Evolutionary conservation across 1,140 invertebrate genomes (phyloP).

Genomic region (Conus ventricosus): DNA sequence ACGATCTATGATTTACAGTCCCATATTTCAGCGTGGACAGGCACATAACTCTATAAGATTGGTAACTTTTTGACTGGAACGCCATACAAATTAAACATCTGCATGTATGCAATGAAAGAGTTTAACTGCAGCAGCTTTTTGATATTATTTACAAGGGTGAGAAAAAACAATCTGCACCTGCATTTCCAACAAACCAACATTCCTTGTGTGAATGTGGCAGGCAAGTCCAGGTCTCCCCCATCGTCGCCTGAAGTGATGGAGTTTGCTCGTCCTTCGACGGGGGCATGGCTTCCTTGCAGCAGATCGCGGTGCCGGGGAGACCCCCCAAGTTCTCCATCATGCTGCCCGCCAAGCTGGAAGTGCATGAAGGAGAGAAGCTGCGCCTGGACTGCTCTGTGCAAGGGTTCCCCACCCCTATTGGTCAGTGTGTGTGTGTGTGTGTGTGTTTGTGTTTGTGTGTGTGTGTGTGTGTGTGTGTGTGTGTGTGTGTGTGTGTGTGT

Average conservation of each 20-base stretch:
- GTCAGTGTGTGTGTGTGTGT: conserved; percentile 51
- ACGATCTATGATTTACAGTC: too few relatives aligned
- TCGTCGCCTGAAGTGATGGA: conserved; percentile 50
- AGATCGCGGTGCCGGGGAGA: conserved; percentile 48
- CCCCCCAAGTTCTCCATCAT: conserved; percentile 64
- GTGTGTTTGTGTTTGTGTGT: not conserved
- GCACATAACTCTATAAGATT: too few relatives aligned
- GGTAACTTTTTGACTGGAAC: too few relatives aligned
- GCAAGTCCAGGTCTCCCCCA: conserved; percentile 51
- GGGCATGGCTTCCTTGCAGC: conserved; percentile 44
- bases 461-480: not conserved
- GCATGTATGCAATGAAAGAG: too few relatives aligned
- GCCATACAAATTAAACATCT: too few relatives aligned
- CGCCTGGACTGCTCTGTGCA: conserved; percentile 66
- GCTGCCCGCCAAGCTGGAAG: conserved; percentile 64
- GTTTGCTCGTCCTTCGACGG: conserved; percentile 31
- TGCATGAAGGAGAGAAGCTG: conserved; percentile 68
- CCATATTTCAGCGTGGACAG: too few relatives aligned
- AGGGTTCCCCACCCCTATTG: conserved; percentile 66
- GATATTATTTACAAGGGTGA: too few relatives aligned
- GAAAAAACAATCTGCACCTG: too few relatives aligned
- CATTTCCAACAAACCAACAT: too few relatives aligned
- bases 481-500: not conserved
- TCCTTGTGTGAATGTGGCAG: conserved; percentile 26
- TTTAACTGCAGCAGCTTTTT: too few relatives aligned